Evolutionary conservation across 2,888 invertebrate genomes (phyloP), one percentile per base, ranked within the genome.

Genomic region (Teleogryllus oceanicus): DNA sequence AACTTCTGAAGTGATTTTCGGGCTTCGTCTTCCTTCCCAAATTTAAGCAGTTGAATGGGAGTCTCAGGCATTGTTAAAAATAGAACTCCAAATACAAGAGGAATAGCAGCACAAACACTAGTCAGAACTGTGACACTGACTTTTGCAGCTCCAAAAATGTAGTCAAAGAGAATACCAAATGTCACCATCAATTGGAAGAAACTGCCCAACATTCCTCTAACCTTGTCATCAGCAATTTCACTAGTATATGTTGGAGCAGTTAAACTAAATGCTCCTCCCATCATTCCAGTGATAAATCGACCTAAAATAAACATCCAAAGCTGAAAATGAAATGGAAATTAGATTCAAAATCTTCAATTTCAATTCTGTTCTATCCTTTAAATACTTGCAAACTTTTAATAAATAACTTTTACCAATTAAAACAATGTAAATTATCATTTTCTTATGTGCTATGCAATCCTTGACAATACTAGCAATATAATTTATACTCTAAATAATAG

Each of bases 1-100:
- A 97, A 88, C 87, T 89, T 91, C 82, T 91, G 87, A 83, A 97
- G 87, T 0, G 95, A 91, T 76, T 90, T 88, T 11, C 90, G 88
- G 0, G 96, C 96, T 79, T 91, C 92, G 1, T 91, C 90, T 37
- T 90, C 87, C 75, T 90, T 2, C 0, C 78, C 80, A 11, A 78
- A 75, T 49, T 79, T 80, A 2, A 82, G 75, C 50, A 78, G 76
- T 20, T 80, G 94, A 50, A 91, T 91, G 0, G 97, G 97, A 8
- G 94, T 92, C 87, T 97, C 97, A 0, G 97, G 97, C 92, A 96
- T 94, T 84, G 94, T 93, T 84, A 93, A 90, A 87, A 96, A 94
- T 2, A 93, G 88, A 0, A 89, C 84, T 0, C 92, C 92, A 83
- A 95, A 94, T 10, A 94, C 84, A 0, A 95, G 85, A 0, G 96